phyloP scores from a whole-genome alignment of 2,888 invertebrate species.

The Aporophyla lueneburgensis region DNA sequence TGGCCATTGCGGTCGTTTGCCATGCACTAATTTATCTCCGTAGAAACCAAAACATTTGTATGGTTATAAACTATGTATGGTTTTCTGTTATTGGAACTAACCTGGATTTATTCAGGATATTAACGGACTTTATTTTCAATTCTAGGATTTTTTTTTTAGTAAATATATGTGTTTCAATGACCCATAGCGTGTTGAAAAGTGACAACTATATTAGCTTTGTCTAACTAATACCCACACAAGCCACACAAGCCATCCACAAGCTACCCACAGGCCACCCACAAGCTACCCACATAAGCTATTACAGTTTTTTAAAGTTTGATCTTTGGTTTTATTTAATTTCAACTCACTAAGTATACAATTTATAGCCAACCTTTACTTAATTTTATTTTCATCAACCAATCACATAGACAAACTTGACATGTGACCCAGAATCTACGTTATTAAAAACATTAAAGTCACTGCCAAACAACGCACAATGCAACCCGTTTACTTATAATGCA shows the following conservation, averaged over 20 bases:
- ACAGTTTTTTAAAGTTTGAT: neutral
- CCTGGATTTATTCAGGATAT: neutral
- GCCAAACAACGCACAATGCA: neutral
- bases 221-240: no score
- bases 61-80: neutral
- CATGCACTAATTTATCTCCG: neutral
- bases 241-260: no score
- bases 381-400: no score
- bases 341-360: no score
- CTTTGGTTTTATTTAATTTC: neutral
- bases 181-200: no score
- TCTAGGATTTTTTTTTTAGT: no score
- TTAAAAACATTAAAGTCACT: neutral
- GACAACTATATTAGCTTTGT: no score
- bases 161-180: no score
- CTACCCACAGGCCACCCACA: no score
- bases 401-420: neutral
- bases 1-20: neutral
- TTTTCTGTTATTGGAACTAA: neutral
- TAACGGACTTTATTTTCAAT: neutral
- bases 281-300: neutral
- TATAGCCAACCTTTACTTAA: no score
- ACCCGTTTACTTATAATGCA: no score
- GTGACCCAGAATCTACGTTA: neutral
- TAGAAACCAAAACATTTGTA: neutral